Evolutionary conservation across 2,888 invertebrate genomes (phyloP), one percentile per base, ranked within the genome.

Genomic region (Melitaea athalia): DNA sequence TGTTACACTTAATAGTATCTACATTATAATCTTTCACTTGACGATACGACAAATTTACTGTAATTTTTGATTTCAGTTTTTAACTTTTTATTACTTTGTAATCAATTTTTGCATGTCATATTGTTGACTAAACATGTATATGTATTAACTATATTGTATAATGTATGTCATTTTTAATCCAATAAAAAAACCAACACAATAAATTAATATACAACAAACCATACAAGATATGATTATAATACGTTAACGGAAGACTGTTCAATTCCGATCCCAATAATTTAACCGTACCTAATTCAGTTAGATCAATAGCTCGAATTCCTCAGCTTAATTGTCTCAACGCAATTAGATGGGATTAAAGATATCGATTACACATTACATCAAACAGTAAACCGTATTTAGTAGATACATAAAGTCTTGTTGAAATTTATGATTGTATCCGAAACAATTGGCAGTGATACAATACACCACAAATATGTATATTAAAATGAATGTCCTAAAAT

Each of bases 211-310:
- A 53, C 12, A 31, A 24, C 11, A 12, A 31, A 14, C 11, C 14
- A 45, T 45, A 45, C 4, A 45, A 45, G 45, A 14, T 31, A 53
- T 11, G 17, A 31, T 6, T 33, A 10, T 53, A 10, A 53, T 31
- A 10, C 17, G 24, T 17, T 24, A 53, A 12, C 12, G 12, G 31
- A 14, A 55, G 31, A 33, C 53, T 55, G 33, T 33, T 55, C 53
- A 33, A 31, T 55, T 55, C 31, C 60, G 64, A 64, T 43, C 43
- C 52, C 47, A 70, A 67, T 70, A 67, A 64, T 59, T 67, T 62
- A 14, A 42, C 38, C 64, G 68, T 65, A n/a, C n/a, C n/a, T n/a
- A 70, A 70, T 63, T 68, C 70, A 68, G 59, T 65, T 53, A 63
- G 67, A 67, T 68, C 59, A 53, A 65, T 64, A 43, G 59, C 64